A percentile compares a stretch with the other conserved stretches of the same genome.
Conservation (phyloP, 53 echinoderm and acorn worm species). For the Crossaster papposus region DNA sequence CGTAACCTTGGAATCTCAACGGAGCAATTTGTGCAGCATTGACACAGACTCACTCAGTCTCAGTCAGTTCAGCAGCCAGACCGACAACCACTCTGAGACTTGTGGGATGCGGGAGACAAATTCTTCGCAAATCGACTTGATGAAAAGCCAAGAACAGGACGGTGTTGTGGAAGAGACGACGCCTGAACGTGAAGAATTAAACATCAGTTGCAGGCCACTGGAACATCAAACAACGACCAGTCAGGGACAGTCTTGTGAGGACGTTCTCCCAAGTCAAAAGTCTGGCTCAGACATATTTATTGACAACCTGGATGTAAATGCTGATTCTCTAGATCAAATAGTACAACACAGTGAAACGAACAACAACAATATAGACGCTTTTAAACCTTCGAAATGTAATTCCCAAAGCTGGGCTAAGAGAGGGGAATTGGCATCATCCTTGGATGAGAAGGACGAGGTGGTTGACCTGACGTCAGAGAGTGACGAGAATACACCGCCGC, state of each 20-base stretch:
- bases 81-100: slow-evolving; percentile 9
- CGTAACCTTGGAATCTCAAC: slow-evolving; percentile 12
- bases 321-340: neutral
- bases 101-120: neutral
- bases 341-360: neutral
- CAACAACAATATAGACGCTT: neutral
- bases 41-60: slow-evolving; percentile 54
- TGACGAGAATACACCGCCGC: slow-evolving; percentile 13
- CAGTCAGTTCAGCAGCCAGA: slow-evolving; percentile 34
- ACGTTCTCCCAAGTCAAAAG: neutral
- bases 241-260: neutral
- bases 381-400: neutral
- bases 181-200: neutral
- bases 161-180: neutral
- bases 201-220: neutral
- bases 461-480: slow-evolving; percentile 40
- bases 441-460: neutral
- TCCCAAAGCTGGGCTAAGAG: neutral
- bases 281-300: neutral
- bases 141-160: slow-evolving; percentile 2
- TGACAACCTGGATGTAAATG: neutral
- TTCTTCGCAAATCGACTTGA: neutral
- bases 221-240: neutral
- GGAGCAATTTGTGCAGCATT: slow-evolving; percentile 53
- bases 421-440: neutral